A percentile compares a stretch with the other conserved stretches of the same genome.
Evolutionary conservation across 2,113 vertebrate genomes (phyloP).

Genomic region (Monopterus albus): DNA sequence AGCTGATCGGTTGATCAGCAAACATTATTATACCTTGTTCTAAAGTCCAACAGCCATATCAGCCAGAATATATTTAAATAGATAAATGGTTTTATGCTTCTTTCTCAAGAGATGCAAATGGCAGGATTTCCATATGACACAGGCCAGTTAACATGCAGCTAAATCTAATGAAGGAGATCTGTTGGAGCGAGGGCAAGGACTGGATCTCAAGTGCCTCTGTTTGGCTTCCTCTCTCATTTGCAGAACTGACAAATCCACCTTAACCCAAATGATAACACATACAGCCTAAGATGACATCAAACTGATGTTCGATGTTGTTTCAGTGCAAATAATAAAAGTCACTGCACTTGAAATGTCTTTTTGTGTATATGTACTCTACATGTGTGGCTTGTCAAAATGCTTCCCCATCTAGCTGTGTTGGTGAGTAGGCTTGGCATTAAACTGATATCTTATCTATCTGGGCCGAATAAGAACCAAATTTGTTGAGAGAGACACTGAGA

Average conservation of each 20-base stretch:
- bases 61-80: constrained; percentile 78
- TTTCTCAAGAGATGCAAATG: constrained; percentile 82
- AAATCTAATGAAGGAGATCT: constrained; percentile 72
- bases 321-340: neutral
- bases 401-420: constrained; percentile 3
- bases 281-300: neutral
- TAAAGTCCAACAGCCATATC: constrained; percentile 74
- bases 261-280: neutral
- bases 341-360: no score
- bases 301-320: neutral
- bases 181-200: constrained; percentile 29
- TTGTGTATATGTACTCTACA: neutral
- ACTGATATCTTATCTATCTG: constrained; percentile 53
- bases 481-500: constrained; percentile 36
- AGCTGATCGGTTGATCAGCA: constrained; percentile 69
- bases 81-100: constrained; percentile 71
- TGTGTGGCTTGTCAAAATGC: constrained; percentile 6
- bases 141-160: constrained; percentile 62
- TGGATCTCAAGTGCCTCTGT: constrained; percentile 48
- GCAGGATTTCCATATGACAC: constrained; percentile 79
- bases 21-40: constrained; percentile 71
- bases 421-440: constrained; percentile 28
- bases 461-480: constrained; percentile 49
- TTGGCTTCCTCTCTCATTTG: neutral
- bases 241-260: constrained; percentile 18